A percentile compares a stretch with the other conserved stretches of the same genome.
phyloP scores from a whole-genome alignment of 2,888 invertebrate genomes.

The Stegophylla sp. region DNA sequence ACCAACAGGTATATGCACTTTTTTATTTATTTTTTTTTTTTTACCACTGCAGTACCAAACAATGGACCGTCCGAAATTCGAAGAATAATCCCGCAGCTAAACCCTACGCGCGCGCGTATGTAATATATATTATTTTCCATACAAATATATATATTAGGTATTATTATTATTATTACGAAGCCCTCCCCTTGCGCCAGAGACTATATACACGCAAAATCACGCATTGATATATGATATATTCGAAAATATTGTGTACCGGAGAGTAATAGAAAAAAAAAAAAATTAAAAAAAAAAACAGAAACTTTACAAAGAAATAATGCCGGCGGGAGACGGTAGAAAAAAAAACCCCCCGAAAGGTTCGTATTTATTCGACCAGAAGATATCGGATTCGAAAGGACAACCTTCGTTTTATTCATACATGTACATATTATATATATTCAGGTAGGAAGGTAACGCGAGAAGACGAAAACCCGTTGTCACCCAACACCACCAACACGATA shows the following conservation, averaged over 20 bases:
- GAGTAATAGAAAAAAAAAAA: conserved; percentile 27
- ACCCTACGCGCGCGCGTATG: neutral
- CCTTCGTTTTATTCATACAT: conserved; percentile 32
- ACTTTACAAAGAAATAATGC: conserved; percentile 49
- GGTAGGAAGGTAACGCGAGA: conserved; percentile 38
- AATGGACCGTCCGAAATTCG: conserved; percentile 43
- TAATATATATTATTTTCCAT: neutral
- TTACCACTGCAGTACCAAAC: conserved; percentile 10
- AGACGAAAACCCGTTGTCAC: conserved; percentile 55
- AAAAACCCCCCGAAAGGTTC: conserved; percentile 39
- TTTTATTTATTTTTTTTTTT: conserved; percentile 40
- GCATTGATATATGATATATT: conserved; percentile 48
- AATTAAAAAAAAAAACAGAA: conserved; percentile 20
- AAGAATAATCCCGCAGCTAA: conserved; percentile 49
- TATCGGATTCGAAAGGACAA: conserved; percentile 52
- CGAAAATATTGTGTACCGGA: conserved; percentile 23
- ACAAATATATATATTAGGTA: no score
- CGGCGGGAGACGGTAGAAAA: conserved; percentile 38
- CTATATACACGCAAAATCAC: conserved; percentile 50
- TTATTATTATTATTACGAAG: conserved; percentile 23
- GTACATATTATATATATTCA: neutral
- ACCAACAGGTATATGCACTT: conserved; percentile 35
- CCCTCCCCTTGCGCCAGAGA: neutral
- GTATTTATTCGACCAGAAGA: conserved; percentile 56
- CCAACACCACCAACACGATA: conserved; percentile 38